Evolutionary conservation across 35 echinoderm and acorn worm genomes (phyloP).

Genomic region (Hemicentrotus pulcherrimus): DNA sequence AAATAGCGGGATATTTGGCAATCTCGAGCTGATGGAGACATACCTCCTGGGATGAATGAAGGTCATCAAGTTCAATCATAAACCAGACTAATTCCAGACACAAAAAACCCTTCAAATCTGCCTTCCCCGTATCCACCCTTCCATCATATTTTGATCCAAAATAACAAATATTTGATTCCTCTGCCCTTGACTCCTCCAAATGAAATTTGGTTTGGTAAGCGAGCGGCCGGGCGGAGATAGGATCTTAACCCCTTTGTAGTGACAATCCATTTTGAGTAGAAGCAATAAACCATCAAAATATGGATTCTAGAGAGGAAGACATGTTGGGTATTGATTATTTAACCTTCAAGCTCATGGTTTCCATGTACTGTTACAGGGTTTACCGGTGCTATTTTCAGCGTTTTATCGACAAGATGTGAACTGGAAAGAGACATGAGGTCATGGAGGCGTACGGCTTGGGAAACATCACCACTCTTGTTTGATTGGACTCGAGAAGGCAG

Average conservation of each 20-base stretch:
- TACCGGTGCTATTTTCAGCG: neutral
- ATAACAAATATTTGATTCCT: conserved; percentile 14
- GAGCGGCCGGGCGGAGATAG: neutral
- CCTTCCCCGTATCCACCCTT: neutral
- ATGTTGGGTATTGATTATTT: neutral
- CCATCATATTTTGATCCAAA: neutral
- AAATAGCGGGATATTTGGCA: too few species aligned
- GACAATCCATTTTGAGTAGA: neutral
- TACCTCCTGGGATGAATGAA: neutral
- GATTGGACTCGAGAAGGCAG: neutral
- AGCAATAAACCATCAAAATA: neutral
- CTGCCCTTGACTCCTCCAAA: neutral
- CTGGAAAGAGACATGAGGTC: neutral
- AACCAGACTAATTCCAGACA: neutral
- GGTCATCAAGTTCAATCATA: neutral
- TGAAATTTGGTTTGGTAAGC: neutral
- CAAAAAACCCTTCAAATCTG: neutral
- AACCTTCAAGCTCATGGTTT: neutral
- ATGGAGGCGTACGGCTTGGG: neutral
- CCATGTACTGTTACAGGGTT: neutral
- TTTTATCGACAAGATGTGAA: neutral
- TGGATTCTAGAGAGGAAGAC: neutral
- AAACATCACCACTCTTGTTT: neutral
- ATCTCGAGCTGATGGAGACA: too few species aligned
- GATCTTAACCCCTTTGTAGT: neutral